phyloP scores from a whole-genome alignment of 2,113 vertebrate genomes.

The Rhinichthys klamathensis region DNA sequence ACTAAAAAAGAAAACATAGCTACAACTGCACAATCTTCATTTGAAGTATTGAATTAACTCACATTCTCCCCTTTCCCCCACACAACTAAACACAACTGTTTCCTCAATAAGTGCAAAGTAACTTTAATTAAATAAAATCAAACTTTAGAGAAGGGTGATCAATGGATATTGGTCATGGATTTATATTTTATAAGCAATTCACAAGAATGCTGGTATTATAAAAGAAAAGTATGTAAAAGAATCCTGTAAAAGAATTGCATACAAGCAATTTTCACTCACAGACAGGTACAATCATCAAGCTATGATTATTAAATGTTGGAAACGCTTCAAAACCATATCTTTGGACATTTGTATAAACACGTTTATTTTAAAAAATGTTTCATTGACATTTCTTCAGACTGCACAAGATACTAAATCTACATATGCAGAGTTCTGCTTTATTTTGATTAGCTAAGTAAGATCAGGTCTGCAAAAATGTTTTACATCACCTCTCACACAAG shows the following conservation, averaged over 20 bases:
- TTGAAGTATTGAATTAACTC: background rate
- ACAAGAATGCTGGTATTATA: background rate
- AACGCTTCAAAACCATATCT: background rate
- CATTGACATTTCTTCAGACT: conserved; percentile 11
- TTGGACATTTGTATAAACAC: conserved; percentile 30
- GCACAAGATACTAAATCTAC: conserved; percentile 4
- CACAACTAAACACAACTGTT: background rate
- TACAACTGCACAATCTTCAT: background rate
- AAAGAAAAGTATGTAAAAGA: background rate
- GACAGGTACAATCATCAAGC: background rate
- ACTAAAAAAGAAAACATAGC: background rate
- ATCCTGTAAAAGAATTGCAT: background rate
- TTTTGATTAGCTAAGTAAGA: background rate
- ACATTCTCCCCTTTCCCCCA: background rate
- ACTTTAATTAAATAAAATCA: background rate
- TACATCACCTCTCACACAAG: background rate
- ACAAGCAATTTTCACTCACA: background rate
- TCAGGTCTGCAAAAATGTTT: background rate
- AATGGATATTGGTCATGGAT: background rate
- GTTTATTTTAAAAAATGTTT: conserved; percentile 28
- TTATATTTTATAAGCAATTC: background rate
- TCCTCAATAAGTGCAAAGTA: background rate
- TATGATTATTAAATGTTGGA: background rate
- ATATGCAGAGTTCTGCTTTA: background rate
- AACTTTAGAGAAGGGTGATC: background rate